Evolutionary conservation across 2,888 invertebrate species (phyloP), one percentile per base, ranked within the genome.

Genomic region (Diogma glabrata): DNA sequence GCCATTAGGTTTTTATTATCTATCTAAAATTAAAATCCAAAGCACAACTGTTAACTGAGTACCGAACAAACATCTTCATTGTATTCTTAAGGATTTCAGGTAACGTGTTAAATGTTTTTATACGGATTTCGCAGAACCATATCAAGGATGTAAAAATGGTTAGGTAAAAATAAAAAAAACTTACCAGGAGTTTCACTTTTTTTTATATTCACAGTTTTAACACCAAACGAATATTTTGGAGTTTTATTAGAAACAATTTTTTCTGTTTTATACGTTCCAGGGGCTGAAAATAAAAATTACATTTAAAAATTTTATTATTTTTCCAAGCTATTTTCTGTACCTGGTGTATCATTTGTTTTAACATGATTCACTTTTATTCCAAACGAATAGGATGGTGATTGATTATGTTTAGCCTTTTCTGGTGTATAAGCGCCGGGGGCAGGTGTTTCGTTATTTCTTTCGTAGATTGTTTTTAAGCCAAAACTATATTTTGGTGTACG

Each of bases 191-290:
- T 75, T 49, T 75, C 71, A 57, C 67, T 70, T 52, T 74, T 71
- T 61, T 76, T 76, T 28, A 70, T 72, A 22, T 64, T 56, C 30
- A 71, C 69, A 4, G 76, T 74, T 66, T 77, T 81, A 24, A 75
- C 67, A 54, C 78, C 75, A 51, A 84, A 79, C 43, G 76, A 75
- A 61, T 73, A 83, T 58, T 76, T 77, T 23, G 82, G 82, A 46
- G 79, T 67, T 50, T 73, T 67, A 59, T 81, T 75, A 53, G 77
- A 62, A 64, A 71, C 71, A 49, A 71, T 69, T 56, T 77, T 79
- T 63, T 82, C 81, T 17, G 81, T 78, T 48, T 71, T 66, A 62
- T 83, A 83, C 8, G 75, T 64, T 59, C 81, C 81, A 14, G 82
- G 82, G 46, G 75, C 73, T 57, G 76, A n/a, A n/a, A n/a, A n/a